These are phyloP conservation scores for Acleris emargana DNA, from an alignment of 2,888 invertebrate species.

Conservation along the genomic window DNA sequence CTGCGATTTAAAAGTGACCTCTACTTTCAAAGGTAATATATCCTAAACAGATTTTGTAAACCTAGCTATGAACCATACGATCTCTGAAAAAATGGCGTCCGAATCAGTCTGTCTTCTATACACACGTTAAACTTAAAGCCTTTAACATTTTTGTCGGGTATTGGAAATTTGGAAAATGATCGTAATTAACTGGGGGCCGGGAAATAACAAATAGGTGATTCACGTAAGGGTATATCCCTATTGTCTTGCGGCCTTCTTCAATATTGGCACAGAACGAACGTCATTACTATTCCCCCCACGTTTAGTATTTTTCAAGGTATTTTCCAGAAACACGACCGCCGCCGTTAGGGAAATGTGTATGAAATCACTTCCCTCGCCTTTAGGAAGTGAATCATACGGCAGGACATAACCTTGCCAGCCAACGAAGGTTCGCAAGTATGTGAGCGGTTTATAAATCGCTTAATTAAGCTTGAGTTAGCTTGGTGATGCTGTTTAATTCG, in stretches of 20 bases:
- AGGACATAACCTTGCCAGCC: constrained; percentile 67
- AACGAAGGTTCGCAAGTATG: constrained; percentile 60
- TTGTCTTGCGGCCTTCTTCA: background rate
- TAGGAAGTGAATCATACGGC: constrained; percentile 49
- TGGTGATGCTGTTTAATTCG: background rate
- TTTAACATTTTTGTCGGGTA: too few species aligned
- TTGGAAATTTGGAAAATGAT: too few species aligned
- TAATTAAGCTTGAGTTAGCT: constrained; percentile 45
- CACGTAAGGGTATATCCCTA: background rate
- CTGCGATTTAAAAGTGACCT: too few species aligned
- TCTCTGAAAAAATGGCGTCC: too few species aligned
- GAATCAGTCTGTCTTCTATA: too few species aligned
- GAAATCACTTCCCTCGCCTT: constrained; percentile 27
- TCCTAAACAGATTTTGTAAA: too few species aligned
- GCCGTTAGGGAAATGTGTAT: constrained; percentile 22
- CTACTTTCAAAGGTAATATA: too few species aligned
- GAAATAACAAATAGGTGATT: too few species aligned
- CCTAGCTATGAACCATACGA: too few species aligned
- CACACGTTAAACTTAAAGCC: too few species aligned
- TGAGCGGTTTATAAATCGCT: constrained; percentile 54
- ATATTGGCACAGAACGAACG: background rate
- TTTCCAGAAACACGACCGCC: constrained; percentile 24
- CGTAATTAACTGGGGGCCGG: too few species aligned
- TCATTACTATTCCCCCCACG: background rate
- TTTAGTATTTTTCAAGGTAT: background rate